These are phyloP conservation scores for Psilopsiagon aurifrons DNA, from an alignment of 2,113 vertebrate species.

Conservation along the genomic window DNA sequence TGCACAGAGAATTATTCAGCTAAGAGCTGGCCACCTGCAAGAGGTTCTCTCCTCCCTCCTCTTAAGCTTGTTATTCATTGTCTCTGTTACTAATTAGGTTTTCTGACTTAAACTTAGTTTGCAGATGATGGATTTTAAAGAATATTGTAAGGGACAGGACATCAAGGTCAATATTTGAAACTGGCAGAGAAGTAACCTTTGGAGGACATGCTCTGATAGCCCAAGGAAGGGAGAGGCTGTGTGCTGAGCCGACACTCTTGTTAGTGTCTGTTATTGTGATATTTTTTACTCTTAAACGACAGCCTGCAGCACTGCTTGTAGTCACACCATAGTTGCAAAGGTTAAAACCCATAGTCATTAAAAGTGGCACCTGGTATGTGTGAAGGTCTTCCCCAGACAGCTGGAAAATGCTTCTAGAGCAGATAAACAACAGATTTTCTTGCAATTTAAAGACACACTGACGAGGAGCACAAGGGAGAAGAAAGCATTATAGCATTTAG, in stretches of 20 bases:
- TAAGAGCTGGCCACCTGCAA: constrained; percentile 58
- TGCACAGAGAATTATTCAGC: constrained; percentile 49
- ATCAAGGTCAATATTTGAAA: constrained; percentile 39
- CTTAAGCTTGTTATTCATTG: constrained; percentile 68
- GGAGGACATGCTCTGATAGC: background rate
- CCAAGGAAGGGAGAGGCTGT: background rate
- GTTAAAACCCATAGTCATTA: background rate
- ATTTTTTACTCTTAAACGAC: background rate
- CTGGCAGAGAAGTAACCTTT: constrained; percentile 34
- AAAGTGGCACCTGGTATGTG: background rate
- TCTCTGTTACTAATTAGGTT: constrained; percentile 74
- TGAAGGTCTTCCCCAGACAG: background rate
- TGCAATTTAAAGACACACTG: background rate
- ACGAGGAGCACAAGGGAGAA: background rate
- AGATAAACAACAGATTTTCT: background rate
- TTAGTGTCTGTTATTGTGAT: background rate
- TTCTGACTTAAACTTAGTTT: constrained; percentile 68
- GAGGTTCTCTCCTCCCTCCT: constrained; percentile 27
- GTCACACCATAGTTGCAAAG: background rate
- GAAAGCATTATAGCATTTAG: background rate
- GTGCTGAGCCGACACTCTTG: background rate
- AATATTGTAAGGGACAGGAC: constrained; percentile 43
- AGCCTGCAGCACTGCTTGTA: background rate
- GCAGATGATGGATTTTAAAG: constrained; percentile 66
- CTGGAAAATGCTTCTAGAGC: background rate